Base-by-base conservation (phyloP, 2,888 invertebrate genomes). In the Nemotelus pantherinus region DNA sequence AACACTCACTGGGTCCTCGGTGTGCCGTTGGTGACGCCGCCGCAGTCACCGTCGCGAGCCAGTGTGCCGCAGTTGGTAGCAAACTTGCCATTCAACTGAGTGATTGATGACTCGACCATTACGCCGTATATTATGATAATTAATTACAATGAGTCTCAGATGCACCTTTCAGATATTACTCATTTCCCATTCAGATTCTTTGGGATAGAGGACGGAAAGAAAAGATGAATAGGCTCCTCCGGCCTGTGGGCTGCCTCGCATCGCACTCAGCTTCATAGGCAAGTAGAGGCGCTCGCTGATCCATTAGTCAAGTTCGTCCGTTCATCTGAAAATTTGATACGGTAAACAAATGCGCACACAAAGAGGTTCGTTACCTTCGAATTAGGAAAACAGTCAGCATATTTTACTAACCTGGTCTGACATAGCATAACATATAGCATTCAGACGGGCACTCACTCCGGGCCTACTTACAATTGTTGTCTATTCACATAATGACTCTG, bases 41-140 rank as follows among this genome's bases (percentile, higher is more conserved):
- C 60, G 7, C 60, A 39, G 43, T 41, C 39, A 3, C 43, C 60
- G 60, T 60, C 57, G 53, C 53, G 10, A 53, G 53, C 65, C 65
- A 47, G 25, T 6, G 7, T 44, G 65, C 44, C 25, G 43, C 6
- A 5, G 68, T 50, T 43, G 65, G 63, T 63, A 63, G 5, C n/a
- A 43, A 58, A 39, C 63, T 63, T 5, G 68, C 25, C 68, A 68
- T 48, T 25, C 68, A 39, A 25, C 25, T 25, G 25, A 68, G 50
- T 68, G 68, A 68, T 68, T 68, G 68, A 68, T 68, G 68, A 68
- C 25, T 68, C 50, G 68, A n/a, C 68, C 68, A 68, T 68, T 68
- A 68, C 68, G 68, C 39, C 25, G 41, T 68, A 43, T 68, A 68
- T 68, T 68, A 68, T 68, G 68, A 50, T 68, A 68, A 68, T 68